These are phyloP conservation scores for Eremobia ochroleuca DNA, from an alignment of 2,888 invertebrate genomes.

Conservation along the genomic window DNA sequence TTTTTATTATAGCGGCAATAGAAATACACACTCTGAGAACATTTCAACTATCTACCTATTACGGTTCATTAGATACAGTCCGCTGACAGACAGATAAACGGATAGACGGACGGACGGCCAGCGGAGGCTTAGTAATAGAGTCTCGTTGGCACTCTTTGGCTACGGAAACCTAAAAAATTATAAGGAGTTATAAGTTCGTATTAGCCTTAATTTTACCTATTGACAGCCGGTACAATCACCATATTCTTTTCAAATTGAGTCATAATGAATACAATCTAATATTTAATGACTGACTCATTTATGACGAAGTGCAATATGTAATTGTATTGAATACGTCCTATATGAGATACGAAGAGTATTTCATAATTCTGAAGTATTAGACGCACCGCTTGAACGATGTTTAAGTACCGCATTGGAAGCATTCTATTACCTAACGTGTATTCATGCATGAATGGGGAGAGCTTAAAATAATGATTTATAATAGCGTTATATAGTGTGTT, in stretches of 20 bases:
- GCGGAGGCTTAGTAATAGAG: too few relatives aligned
- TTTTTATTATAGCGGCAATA: neutral
- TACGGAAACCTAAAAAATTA: neutral
- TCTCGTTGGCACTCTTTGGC: neutral
- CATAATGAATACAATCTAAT: conserved; percentile 27
- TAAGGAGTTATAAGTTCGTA: neutral
- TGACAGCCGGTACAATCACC: neutral
- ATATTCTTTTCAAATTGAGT: conserved; percentile 22
- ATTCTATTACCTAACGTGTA: conserved; percentile 69
- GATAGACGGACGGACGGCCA: neutral
- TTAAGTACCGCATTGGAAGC: conserved; percentile 67
- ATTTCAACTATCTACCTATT: neutral
- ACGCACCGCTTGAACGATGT: conserved; percentile 60
- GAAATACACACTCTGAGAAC: neutral
- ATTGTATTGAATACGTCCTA: conserved; percentile 22
- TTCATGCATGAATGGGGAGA: conserved; percentile 66
- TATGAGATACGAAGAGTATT: conserved; percentile 45
- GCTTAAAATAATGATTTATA: conserved; percentile 73
- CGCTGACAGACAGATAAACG: neutral
- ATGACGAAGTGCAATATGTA: conserved; percentile 18
- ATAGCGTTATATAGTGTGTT: conserved; percentile 46
- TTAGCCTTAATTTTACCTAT: neutral
- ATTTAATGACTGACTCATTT: conserved; percentile 29
- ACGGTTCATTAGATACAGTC: neutral
- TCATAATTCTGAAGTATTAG: conserved; percentile 57